Base-by-base conservation (phyloP, 2,113 vertebrate genomes). In the Irena cyanogastra region DNA sequence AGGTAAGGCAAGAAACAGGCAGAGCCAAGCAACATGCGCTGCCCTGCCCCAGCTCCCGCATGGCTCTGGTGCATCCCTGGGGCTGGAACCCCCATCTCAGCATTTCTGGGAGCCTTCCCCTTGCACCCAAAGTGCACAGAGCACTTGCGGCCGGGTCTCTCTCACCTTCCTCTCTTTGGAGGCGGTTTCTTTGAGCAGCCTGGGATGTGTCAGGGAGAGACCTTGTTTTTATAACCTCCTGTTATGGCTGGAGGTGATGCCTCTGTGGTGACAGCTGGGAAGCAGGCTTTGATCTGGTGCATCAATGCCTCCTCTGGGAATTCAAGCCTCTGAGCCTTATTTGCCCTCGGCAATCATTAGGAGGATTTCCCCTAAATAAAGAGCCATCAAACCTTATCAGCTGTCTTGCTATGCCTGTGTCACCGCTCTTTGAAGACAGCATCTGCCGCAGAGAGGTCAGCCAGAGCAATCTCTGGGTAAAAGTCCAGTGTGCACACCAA, bases 181-280 rank as follows among this genome's bases (percentile, higher is more conserved):
- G 44, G 30, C 0, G 0, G n/a, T 61, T 88, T 61, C 44, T 60
- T 91, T 75, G 59, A 86, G 83, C 49, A 87, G 82, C 50, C 87
- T 93, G 87, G 70, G 74, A 87, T 87, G 60, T 84, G 81, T 92
- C 77, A 79, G 60, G 69, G 77, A 93, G 39, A 92, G 66, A 54
- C 83, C 27, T 87, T 95, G 95, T 83, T 96, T 94, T 87, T 68
- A 92, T 94, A 94, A 93, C 94, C 91, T 95, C 82, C 77, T 92
- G 60, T 89, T 95, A 90, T 41, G 82, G 89, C 94, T 87, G 89
- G 80, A 83, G 93, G 95, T 92, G 72, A 90, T 92, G 89, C 87
- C 91, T 87, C 81, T 83, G 41, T 0, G 7, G 86, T 83, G 80
- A 70, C 13, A 28, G 60, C 89, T 65, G 77, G 56, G 75, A 74